Conservation (phyloP, 2,113 vertebrate genomes). For the Accipiter cooperii region DNA sequence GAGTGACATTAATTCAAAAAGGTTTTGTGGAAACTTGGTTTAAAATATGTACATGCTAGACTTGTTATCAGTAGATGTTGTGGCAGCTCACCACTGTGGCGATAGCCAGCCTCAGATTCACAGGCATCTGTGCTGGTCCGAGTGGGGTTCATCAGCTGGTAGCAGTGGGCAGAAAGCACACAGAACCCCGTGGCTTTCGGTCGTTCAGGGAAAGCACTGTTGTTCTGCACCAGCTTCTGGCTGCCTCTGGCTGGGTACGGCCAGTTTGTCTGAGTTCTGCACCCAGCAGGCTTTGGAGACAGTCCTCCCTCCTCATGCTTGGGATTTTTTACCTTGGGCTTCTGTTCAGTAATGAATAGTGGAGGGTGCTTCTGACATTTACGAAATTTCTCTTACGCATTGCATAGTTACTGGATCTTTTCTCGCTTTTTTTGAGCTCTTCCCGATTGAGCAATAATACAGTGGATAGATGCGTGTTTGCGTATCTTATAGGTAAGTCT, state of each 20-base stretch:
- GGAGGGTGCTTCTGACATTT: not conserved
- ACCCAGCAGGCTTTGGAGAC: not conserved
- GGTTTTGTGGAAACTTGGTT: not conserved
- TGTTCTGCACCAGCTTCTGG: not conserved
- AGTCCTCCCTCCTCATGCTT: not conserved
- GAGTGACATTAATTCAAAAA: not conserved
- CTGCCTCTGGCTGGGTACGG: no score
- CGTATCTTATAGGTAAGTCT: not conserved
- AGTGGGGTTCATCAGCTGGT: not conserved
- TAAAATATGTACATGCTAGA: rapidly evolving
- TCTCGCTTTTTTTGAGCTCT: not conserved
- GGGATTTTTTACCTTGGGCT: not conserved
- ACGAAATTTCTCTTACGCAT: not conserved
- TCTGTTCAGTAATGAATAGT: rapidly evolving
- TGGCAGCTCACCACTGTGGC: not conserved
- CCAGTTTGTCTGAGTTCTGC: rapidly evolving
- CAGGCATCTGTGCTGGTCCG: rapidly evolving
- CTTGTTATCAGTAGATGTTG: not conserved
- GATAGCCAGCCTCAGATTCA: not conserved
- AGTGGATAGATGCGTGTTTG: no score
- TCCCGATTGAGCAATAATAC: not conserved
- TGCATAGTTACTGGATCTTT: not conserved
- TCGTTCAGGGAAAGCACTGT: not conserved
- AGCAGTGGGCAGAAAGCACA: not conserved
- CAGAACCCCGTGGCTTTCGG: rapidly evolving